These are phyloP conservation scores for Miniopterus natalensis DNA, from an alignment of 2,113 vertebrate species.

Conservation along the genomic window DNA sequence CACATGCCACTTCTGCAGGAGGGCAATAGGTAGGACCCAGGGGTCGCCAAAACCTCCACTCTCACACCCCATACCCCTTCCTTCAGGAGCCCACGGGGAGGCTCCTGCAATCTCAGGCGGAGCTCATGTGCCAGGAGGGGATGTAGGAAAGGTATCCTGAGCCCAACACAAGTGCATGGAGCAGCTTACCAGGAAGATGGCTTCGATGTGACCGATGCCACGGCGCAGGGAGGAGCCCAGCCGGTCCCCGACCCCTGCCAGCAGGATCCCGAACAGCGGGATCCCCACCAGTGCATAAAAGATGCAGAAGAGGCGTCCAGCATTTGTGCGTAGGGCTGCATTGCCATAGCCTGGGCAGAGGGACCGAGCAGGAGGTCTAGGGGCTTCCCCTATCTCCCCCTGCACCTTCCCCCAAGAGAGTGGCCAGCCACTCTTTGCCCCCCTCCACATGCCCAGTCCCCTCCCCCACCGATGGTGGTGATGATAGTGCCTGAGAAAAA, in stretches of 20 bases:
- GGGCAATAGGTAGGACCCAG: not conserved
- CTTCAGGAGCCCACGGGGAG: not conserved
- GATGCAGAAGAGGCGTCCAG: constrained; percentile 93
- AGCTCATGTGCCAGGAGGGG: not conserved
- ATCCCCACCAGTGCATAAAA: constrained; percentile 95
- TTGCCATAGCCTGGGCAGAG: constrained; percentile 92
- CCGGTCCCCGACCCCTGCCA: constrained; percentile 95
- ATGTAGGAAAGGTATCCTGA: not conserved
- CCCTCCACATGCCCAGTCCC: not conserved
- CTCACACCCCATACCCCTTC: not conserved
- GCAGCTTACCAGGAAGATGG: constrained; percentile 92
- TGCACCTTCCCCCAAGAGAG: constrained; percentile 19
- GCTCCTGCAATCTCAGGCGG: not conserved
- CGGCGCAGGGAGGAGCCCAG: constrained; percentile 92
- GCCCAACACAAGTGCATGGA: not conserved
- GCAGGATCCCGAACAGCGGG: constrained; percentile 95
- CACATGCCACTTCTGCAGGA: constrained; percentile 90
- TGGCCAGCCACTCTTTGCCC: constrained; percentile 11
- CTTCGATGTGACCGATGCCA: constrained; percentile 94
- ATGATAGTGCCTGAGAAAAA: constrained; percentile 97
- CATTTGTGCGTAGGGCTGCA: constrained; percentile 90
- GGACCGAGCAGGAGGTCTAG: not conserved
- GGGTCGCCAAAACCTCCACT: not conserved
- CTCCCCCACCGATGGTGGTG: constrained; percentile 92
- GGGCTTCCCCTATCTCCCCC: not conserved